Base-by-base conservation (phyloP, 2,888 invertebrate species). In the Iselma pallidipennis region DNA sequence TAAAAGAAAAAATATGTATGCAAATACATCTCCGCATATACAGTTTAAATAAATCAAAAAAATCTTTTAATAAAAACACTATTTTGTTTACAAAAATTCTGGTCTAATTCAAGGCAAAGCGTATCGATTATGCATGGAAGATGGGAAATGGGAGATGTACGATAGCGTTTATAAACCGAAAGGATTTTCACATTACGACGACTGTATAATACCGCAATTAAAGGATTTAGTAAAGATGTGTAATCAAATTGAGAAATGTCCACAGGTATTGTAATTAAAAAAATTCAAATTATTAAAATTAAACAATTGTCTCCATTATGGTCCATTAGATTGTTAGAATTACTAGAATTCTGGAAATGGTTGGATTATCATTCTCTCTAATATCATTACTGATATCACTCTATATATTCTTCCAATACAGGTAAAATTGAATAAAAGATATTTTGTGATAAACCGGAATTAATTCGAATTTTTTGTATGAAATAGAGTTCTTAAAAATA, bases 171-270 rank as follows among this genome's bases (percentile, higher is more conserved):
- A 82, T 80, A 81, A n/a, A 74, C 78, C 37, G 1, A 80, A 79
- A 19, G 94, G 94, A 2, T 94, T 92, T 89, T 94, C 94, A 2
- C 92, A 95, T 80, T 95, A 91, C 76, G 90, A 91, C 0, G 87
- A 88, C 0, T 95, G 95, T 76, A 90, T 90, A 71, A 88, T 90
- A 4, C 84, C 87, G 0, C 89, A 91, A 75, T 87, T 91, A 55
- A 85, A 86, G 49, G 82, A 86, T 7, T 82, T 94, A 0, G 84
- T 92, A 64, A 83, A 85, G 55, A 88, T 88, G 81, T 86, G 79
- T 53, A 70, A 70, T 4, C 71, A 67, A 59, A 78, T 78, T 66
- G 76, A 74, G 37, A 68, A 66, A 28, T 79, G 79, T 60, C 65
- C 70, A 52, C 71, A 74, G 63, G 78, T 79, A 64, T 61, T 42